Conservation (phyloP, 2,113 vertebrate species). For the Buteo buteo region DNA sequence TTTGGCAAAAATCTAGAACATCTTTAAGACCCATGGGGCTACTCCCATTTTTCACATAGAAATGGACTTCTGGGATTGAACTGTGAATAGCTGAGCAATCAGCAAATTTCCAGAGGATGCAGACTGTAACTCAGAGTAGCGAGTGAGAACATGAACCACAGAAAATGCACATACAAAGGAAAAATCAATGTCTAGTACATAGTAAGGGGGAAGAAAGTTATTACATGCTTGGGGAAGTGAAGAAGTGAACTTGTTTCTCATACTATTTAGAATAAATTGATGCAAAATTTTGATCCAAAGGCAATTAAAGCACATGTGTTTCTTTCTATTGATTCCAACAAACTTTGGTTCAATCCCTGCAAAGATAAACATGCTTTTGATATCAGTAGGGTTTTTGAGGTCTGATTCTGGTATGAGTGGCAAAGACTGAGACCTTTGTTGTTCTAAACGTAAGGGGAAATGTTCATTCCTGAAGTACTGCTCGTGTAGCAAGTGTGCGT, state of each 20-base stretch:
- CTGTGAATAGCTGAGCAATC: background rate
- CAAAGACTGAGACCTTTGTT: background rate
- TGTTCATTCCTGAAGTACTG: background rate
- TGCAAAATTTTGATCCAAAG: background rate
- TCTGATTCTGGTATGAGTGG: background rate
- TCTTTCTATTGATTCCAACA: background rate
- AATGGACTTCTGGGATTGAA: background rate
- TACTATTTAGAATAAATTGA: background rate
- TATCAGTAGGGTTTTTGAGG: background rate
- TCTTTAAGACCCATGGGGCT: background rate
- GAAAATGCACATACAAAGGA: background rate
- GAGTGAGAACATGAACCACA: background rate
- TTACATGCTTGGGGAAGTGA: background rate
- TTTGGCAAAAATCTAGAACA: background rate
- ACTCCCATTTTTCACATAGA: background rate
- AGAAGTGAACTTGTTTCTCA: background rate
- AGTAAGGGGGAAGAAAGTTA: background rate
- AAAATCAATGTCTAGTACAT: background rate
- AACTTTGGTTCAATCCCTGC: background rate
- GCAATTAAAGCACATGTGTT: background rate
- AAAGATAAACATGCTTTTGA: background rate
- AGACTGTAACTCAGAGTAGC: background rate
- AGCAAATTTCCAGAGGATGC: background rate
- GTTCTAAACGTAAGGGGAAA: background rate
- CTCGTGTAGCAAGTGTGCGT: background rate